phyloP scores from a whole-genome alignment of 2,113 vertebrate species.

The Hippoglossus stenolepis region DNA sequence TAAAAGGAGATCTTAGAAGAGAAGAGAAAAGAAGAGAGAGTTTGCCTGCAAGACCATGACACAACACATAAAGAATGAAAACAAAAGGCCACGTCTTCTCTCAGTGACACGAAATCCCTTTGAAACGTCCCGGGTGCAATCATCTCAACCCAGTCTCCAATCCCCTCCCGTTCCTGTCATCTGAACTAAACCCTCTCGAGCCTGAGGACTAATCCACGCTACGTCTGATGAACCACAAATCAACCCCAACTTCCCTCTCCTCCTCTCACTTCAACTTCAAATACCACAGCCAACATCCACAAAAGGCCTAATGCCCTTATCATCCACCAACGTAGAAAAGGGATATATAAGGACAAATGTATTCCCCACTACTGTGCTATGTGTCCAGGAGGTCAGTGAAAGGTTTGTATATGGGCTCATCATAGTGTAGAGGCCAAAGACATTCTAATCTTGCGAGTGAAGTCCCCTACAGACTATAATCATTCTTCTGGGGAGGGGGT shows the following conservation, averaged over 20 bases:
- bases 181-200: conserved; percentile 36
- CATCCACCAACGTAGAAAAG: conserved; percentile 47
- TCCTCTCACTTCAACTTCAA: conserved; percentile 51
- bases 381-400: conserved; percentile 25
- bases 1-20: background rate
- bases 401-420: conserved; percentile 36
- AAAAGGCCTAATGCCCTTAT: conserved; percentile 55
- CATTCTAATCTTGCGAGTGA: conserved; percentile 23
- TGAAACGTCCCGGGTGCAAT: conserved; percentile 44
- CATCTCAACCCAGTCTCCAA: conserved; percentile 26
- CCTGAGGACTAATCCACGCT: conserved; percentile 37
- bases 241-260: conserved; percentile 49
- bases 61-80: conserved; percentile 42
- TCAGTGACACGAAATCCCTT: conserved; percentile 27
- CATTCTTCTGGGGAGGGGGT: conserved; percentile 33
- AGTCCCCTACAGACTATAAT: conserved; percentile 46
- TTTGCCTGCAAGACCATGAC: conserved; percentile 29
- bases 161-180: conserved; percentile 41
- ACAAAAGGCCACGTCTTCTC: conserved; percentile 30
- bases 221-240: conserved; percentile 46
- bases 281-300: conserved; percentile 64
- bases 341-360: conserved; percentile 45
- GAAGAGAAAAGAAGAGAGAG: background rate
- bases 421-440: conserved; percentile 37
- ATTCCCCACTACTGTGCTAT: conserved; percentile 27